Conservation (phyloP, 2,113 vertebrate species). For the Phrynosoma platyrhinos region DNA sequence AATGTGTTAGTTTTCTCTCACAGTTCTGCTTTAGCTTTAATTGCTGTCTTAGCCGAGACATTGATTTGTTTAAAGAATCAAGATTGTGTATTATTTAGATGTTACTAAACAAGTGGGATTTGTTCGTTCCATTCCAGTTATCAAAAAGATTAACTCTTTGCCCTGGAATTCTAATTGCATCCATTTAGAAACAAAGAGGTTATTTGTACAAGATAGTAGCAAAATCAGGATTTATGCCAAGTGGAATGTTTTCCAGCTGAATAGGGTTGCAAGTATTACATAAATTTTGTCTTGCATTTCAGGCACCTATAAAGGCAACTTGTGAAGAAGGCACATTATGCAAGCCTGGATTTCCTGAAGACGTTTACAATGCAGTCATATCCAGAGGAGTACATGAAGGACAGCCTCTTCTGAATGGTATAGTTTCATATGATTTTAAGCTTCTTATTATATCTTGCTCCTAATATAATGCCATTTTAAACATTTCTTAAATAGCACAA, state of each 20-base stretch:
- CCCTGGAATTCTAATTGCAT: slow-evolving; percentile 85
- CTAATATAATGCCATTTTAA: slow-evolving; percentile 25
- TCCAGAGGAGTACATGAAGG: slow-evolving; percentile 86
- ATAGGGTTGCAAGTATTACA: slow-evolving; percentile 62
- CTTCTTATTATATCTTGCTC: slow-evolving; percentile 19
- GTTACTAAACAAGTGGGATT: slow-evolving; percentile 88
- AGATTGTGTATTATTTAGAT: slow-evolving; percentile 80
- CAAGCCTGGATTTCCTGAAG: slow-evolving; percentile 95
- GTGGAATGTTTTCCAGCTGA: slow-evolving; percentile 72
- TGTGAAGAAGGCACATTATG: slow-evolving; percentile 87
- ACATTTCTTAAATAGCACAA: slow-evolving; percentile 24
- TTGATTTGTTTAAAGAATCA: slow-evolving; percentile 81
- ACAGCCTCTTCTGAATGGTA: slow-evolving; percentile 93
- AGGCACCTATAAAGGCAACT: slow-evolving; percentile 89
- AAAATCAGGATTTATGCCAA: slow-evolving; percentile 70
- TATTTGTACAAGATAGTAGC: slow-evolving; percentile 79
- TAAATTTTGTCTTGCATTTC: slow-evolving; percentile 76
- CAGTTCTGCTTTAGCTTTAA: slow-evolving; percentile 69
- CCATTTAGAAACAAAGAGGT: slow-evolving; percentile 84
- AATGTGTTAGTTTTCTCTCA: slow-evolving; percentile 60
- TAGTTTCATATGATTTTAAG: slow-evolving; percentile 47
- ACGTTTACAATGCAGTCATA: slow-evolving; percentile 87
- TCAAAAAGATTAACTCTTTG: slow-evolving; percentile 94
- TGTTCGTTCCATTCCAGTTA: slow-evolving; percentile 87
- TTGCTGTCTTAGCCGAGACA: slow-evolving; percentile 80